Conservation (phyloP, 2,113 vertebrate genomes). For the Conger conger region DNA sequence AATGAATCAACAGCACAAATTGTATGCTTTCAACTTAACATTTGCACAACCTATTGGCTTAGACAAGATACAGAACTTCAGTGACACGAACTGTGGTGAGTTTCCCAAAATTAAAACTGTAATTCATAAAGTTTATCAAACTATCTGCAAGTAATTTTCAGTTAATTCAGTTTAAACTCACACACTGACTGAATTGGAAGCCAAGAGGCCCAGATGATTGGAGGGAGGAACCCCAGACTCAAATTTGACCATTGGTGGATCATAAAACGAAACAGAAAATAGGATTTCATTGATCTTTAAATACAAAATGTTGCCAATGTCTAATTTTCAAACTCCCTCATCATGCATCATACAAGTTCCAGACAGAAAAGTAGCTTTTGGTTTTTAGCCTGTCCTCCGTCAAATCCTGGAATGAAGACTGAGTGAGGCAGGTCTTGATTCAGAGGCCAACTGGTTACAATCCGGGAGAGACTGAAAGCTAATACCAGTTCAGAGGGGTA, state of each 20-base stretch:
- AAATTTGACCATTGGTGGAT: slow-evolving; percentile 18
- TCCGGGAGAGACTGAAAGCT: slow-evolving; percentile 69
- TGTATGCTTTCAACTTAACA: too few relatives aligned
- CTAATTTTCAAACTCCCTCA: neutral
- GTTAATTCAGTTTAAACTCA: too few relatives aligned
- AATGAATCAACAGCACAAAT: too few relatives aligned
- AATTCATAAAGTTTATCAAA: too few relatives aligned
- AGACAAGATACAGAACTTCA: too few relatives aligned
- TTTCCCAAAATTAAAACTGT: too few relatives aligned
- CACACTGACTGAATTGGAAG: too few relatives aligned
- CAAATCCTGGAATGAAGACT: slow-evolving; percentile 70
- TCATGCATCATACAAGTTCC: slow-evolving; percentile 38
- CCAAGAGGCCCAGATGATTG: too few relatives aligned
- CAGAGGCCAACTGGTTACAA: slow-evolving; percentile 61
- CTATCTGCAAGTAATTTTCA: too few relatives aligned
- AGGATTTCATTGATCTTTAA: neutral
- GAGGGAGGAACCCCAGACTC: too few relatives aligned
- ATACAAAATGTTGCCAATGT: neutral
- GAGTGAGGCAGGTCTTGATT: slow-evolving; percentile 62
- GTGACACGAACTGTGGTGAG: too few relatives aligned
- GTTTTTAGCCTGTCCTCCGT: slow-evolving; percentile 78
- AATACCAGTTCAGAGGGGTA: slow-evolving; percentile 66
- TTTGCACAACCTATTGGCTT: too few relatives aligned
- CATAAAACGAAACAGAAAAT: neutral
- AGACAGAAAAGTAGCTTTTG: slow-evolving; percentile 64